Evolutionary conservation across 2,888 invertebrate genomes (phyloP), one percentile per base, ranked within the genome.

Genomic region (Gryllus longicercus): DNA sequence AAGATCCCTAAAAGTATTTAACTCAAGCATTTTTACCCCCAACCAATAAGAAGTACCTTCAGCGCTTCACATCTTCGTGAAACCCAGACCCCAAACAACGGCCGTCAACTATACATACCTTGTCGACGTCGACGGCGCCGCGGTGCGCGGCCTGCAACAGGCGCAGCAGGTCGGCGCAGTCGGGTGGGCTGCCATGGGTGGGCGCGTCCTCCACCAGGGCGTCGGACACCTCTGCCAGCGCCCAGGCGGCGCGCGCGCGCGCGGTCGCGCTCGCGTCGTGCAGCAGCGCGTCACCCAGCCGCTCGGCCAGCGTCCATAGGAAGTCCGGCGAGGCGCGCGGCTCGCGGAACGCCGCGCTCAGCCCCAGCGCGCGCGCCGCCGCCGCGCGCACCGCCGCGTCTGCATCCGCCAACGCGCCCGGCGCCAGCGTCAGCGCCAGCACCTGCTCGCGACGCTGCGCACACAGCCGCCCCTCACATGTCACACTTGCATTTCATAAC

Each of bases 171-270:
- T 63, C 63, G 16, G 63, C 63, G 63, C 16, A 14, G 63, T 63
- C 63, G 63, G 63, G 63, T 0, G 16, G 63, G 16, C 16, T 4
- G 63, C 8, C 63, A 14, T 4, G 63, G n/a, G 16, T 4, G 16
- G 16, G 63, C 63, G 63, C 63, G 16, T 63, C 63, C 14, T 63
- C 63, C 63, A 63, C 63, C 63, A 63, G 63, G 16, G 63, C 63
- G 16, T 63, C 63, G 12, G 63, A 63, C 16, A 63, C 63, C n/a
- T 63, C 63, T 14, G 16, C n/a, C 63, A 63, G 63, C 63, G 63
- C 63, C 63, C 63, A 63, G n/a, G 63, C 63, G 63, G n/a, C 16
- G n/a, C 63, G 63, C 63, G 63, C 63, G 63, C 63, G 63, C 63
- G 63, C 63, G 63, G 63, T 14, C 16, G 63, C 63, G 63, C 63